Base-by-base conservation (phyloP, 1,140 invertebrate genomes). In the Brachystomella parvula region DNA sequence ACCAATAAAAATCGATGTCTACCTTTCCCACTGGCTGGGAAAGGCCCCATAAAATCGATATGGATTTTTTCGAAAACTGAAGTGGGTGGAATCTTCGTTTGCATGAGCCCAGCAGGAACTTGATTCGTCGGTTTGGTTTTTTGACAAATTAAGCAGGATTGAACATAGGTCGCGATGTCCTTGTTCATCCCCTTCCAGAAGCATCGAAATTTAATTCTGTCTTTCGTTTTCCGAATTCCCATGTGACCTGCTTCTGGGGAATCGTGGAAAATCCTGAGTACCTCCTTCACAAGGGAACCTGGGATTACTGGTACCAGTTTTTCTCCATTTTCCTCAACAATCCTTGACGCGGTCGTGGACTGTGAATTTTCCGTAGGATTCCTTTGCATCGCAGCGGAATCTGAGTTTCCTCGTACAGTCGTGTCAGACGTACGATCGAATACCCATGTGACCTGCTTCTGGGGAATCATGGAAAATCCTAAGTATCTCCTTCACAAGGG, bases 11-110 rank as follows among this genome's bases (percentile, higher is more conserved):
- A 60, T 61, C 2, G 15, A 47, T 39, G n/a, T n/a, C n/a, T 47
- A 1, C 35, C 21, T 12, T 33, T 21, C 2, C 9, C 3, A 21
- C 49, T 49, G 26, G 2, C 39, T 17, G 59, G 59, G 1, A 71
- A 61, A 24, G 71, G 71, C 9, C 71, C 69, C 17, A 72, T 28
- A 3, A 72, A 53, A 61, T 72, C 71, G 3, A 71, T 63, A 3
- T 31, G 29, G 31, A 70, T 47, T 19, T 2, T 32, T 49, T 70
- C 32, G 26, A 67, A 72, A 19, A 63, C 21, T 28, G n/a, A 19
- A 2, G 24, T 26, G 12, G 64, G 60, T 3, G 47, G 39, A 17
- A 31, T 19, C 6, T 31, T 19, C 24, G 29, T 12, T 9, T 32
- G 9, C 1, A 61, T 3, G 26, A 66, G 49, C 17, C 58, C 63